phyloP scores from a whole-genome alignment of 2,113 vertebrate genomes.

The Herpailurus yagouaroundi region DNA sequence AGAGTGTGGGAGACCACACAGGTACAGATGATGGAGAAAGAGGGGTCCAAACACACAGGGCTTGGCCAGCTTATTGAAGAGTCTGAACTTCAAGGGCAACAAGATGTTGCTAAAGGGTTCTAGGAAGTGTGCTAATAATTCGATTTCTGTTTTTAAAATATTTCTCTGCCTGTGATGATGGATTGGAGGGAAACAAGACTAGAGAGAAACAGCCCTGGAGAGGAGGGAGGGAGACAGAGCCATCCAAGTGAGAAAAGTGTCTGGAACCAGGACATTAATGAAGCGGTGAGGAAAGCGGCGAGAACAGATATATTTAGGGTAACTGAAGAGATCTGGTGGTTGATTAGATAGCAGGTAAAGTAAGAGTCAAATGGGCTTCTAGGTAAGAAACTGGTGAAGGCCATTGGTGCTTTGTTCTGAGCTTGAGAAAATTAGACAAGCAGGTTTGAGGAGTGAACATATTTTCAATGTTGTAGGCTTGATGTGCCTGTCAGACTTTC shows the following conservation, averaged over 20 bases:
- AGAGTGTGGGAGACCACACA: accelerated
- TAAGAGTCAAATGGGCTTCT: not conserved
- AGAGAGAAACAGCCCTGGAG: not conserved
- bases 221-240: not conserved
- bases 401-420: not conserved
- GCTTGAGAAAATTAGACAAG: not conserved
- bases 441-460: not conserved
- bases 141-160: not conserved
- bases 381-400: not conserved
- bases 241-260: not conserved
- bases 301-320: not conserved
- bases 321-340: not conserved
- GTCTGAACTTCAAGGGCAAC: not conserved
- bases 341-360: not conserved
- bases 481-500: not conserved
- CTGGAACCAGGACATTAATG: not conserved
- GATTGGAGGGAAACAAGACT: not conserved
- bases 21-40: too few relatives aligned
- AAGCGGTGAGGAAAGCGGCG: not conserved
- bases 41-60: not conserved
- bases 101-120: too few relatives aligned
- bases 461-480: not conserved
- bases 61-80: not conserved
- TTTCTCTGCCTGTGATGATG: not conserved
- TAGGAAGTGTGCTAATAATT: accelerated